Evolutionary conservation across 37 sponge, comb jelly and placozoan genomes (phyloP).

Genomic region (Geodia barretti): DNA sequence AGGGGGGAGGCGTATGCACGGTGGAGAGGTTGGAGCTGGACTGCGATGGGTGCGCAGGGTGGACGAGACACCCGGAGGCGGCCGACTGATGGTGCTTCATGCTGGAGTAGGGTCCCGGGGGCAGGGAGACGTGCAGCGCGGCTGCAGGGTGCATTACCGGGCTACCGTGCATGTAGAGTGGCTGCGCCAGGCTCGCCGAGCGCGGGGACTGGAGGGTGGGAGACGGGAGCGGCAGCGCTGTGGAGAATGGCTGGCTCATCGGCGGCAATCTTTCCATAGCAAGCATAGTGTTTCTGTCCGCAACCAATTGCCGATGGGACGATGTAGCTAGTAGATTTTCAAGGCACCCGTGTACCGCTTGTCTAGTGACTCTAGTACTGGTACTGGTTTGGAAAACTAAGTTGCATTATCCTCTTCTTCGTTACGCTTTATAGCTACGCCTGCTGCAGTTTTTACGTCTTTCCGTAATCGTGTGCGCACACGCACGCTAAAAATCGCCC

Average conservation of each 20-base stretch:
- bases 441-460: too few species aligned
- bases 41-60: neutral
- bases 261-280: conserved; percentile 73
- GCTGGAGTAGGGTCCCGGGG: conserved; percentile 3
- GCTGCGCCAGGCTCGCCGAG: conserved; percentile 36
- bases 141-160: conserved; percentile 1
- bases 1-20: conserved; percentile 53
- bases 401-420: too few species aligned
- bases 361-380: too few species aligned
- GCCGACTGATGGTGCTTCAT: neutral
- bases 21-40: conserved; percentile 39
- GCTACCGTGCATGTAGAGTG: conserved; percentile 26
- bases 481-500: too few species aligned
- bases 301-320: neutral
- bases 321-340: neutral
- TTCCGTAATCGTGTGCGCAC: too few species aligned
- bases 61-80: neutral
- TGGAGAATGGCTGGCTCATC: conserved; percentile 57
- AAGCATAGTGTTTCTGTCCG: conserved; percentile 48
- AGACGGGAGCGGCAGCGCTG: conserved; percentile 31
- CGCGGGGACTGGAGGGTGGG: conserved; percentile 50
- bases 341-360: neutral
- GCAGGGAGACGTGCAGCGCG: conserved; percentile 9
- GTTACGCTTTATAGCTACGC: too few species aligned
- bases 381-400: too few species aligned